Evolutionary conservation across 2,888 invertebrate species (phyloP), one percentile per base, ranked within the genome.

Genomic region (Andrena chrysosceles): DNA sequence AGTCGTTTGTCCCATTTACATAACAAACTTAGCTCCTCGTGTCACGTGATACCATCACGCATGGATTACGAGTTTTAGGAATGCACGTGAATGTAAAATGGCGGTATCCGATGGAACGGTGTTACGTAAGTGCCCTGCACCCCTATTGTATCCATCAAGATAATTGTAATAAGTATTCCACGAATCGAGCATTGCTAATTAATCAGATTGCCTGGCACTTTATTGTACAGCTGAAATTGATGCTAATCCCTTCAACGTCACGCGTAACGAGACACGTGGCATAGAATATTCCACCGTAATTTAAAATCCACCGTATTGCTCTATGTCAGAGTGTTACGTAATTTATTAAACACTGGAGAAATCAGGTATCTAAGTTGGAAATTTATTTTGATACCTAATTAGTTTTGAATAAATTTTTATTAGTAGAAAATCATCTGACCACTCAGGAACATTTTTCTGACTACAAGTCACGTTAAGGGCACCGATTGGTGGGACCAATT

Each of bases 1-100:
- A 74, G 69, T 20, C 74, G 60, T 74, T 56, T 33, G 49, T 60
- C 29, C 48, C 63, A 35, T 81, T 81, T 81, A 74, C 60, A 66
- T 74, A 81, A 81, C 60, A 33, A 13, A 64, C 56, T 33, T 29
- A 69, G 66, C 60, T 42, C 33, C 10, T 69, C 74, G 68, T 66
- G 52, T 74, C 74, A 73, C 68, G 74, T 81, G 69, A 79, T 49
- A 16, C 23, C 26, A n/a, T 23, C 52, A 62, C 64, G 64, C 13
- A 52, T 68, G 49, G 56, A 73, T 64, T 29, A 42, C 52, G 49
- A 79, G 59, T 79, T 73, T 42, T 62, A 59, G 68, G 35, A 48
- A 59, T 59, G 79, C 71, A 23, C 59, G 56, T 52, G 72, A 68
- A 67, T 63, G 56, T 8, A 31, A 81, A 79, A 72, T 16, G 23